Percentiles rank a stretch among this genome's conserved stretches.
Conservation (phyloP, 2,888 invertebrate species). For the Mycalesis mineus region DNA sequence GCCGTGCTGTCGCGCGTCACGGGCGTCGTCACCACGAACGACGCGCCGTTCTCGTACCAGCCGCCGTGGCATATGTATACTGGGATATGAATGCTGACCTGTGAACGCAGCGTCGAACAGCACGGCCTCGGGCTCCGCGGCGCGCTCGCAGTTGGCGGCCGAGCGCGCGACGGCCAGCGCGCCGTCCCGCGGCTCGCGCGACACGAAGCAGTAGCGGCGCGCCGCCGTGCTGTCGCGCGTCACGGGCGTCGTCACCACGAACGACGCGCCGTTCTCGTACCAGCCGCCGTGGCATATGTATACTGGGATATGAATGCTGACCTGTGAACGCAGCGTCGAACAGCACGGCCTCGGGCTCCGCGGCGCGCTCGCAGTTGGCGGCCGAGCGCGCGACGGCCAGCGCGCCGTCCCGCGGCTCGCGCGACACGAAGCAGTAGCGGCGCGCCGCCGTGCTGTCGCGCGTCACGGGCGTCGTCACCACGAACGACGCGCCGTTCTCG, state of each 20-base stretch:
- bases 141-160: conserved; percentile 81
- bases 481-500: conserved; percentile 87
- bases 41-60: conserved; percentile 92
- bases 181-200: conserved; percentile 77
- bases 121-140: conserved; percentile 69
- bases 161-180: conserved; percentile 79
- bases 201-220: conserved; percentile 87
- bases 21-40: conserved; percentile 90
- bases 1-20: conserved; percentile 82
- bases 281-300: conserved; percentile 94
- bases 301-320: conserved; percentile 79
- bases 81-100: conserved; percentile 78
- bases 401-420: conserved; percentile 72
- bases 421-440: conserved; percentile 87
- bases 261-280: conserved; percentile 91
- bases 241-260: conserved; percentile 88
- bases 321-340: conserved; percentile 82
- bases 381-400: conserved; percentile 80
- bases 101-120: conserved; percentile 81
- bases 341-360: conserved; percentile 74
- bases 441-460: conserved; percentile 82
- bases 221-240: conserved; percentile 82
- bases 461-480: conserved; percentile 58
- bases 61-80: conserved; percentile 94
- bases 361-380: conserved; percentile 80